Conservation (phyloP, 1,140 invertebrate genomes). For the Calephelis nemesis region DNA sequence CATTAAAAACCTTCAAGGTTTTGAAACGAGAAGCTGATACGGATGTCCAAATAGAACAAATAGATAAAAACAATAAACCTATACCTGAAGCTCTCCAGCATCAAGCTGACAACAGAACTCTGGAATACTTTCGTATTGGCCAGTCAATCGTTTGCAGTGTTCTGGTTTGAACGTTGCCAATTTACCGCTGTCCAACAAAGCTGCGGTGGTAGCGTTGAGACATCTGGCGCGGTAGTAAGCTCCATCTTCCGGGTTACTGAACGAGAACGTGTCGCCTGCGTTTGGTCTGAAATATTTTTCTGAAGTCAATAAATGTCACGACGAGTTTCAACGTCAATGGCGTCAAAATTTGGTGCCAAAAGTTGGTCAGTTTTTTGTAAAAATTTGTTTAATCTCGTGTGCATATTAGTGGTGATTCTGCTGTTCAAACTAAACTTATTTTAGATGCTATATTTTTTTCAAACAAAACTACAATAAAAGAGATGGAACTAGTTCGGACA, state of each 20-base stretch:
- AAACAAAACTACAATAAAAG: no score
- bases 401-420: no score
- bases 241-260: constrained; percentile 40
- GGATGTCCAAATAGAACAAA: neutral
- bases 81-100: constrained; percentile 33
- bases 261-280: constrained; percentile 47
- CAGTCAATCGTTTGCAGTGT: constrained; percentile 28
- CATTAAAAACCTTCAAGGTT: no score
- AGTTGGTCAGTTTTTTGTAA: no score
- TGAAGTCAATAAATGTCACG: no score
- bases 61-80: neutral
- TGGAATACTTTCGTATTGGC: constrained; percentile 31
- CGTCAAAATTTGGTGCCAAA: no score
- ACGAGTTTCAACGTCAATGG: no score
- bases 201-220: constrained; percentile 83
- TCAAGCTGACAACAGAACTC: constrained; percentile 50
- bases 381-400: no score
- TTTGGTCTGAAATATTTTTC: constrained; percentile 33
- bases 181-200: constrained; percentile 42
- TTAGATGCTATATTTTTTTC: no score
- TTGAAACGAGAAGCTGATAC: no score
- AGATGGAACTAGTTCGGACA: no score
- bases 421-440: no score
- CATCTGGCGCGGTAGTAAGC: constrained; percentile 82
- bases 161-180: constrained; percentile 72